Base-by-base conservation (phyloP, 2,888 invertebrate species). In the Nymphalis urticae region DNA sequence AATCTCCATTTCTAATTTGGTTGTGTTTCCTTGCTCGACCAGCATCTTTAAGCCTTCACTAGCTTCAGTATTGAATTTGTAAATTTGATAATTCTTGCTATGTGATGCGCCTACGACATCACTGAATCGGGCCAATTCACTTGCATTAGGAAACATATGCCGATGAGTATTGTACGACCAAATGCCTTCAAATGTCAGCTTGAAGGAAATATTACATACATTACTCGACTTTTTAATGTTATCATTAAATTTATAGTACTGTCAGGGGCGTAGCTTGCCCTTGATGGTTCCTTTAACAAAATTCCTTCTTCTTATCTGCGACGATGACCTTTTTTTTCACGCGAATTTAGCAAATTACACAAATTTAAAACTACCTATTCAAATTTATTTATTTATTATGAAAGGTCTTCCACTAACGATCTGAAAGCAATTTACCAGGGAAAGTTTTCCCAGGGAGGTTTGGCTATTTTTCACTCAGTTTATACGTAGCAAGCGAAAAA, bases 51-150 rank as follows among this genome's bases (percentile, higher is more conserved):
- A 75, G 0, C 91, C 92, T 0, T 77, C 74, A 7, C 81, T 82
- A 7, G 92, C 91, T 64, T 87, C 87, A 0, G 84, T 77, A 50
- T 87, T 85, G 36, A 79, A 83, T 64, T 85, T 86, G 77, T 84
- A 92, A 0, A 90, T 71, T 42, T 77, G 79, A 60, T 83, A 89
- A 51, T 85, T 83, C 50, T 85, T 85, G 69, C 80, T 85, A 68
- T 92, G 92, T 0, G 91, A 89, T 0, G 92, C 92, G 0, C 92
- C 92, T 0, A 92, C 91, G 1, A 92, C 82, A 60, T 91, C 92
- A 67, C 92, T 92, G 73, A 90, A 92, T 19, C 85, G 81, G 0
- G 72, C 75, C n/a, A 72, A 27, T 48, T 69, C 71, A 0, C 77
- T 70, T 6, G 73, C 64, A 6, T 53, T 70, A 0, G 92, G 92